Evolutionary conservation across 2,888 invertebrate species (phyloP), one percentile per base, ranked within the genome.

Genomic region (Terebella lapidaria): DNA sequence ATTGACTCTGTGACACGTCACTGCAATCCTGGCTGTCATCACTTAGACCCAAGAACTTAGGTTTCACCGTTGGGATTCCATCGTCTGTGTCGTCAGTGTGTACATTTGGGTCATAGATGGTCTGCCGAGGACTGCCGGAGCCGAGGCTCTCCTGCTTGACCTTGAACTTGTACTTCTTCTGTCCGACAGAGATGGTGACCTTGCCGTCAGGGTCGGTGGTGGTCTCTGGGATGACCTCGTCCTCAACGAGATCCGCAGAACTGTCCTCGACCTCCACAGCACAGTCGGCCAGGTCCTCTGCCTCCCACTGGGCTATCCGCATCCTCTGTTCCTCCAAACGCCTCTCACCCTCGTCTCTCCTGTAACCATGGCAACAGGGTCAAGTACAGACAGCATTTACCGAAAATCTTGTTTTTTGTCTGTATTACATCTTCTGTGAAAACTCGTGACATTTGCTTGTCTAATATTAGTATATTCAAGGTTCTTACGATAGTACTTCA

Each of bases 401-500:
- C n/a, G n/a, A n/a, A n/a, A n/a, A n/a, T n/a, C n/a, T n/a, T n/a
- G n/a, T n/a, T n/a, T n/a, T n/a, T n/a, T n/a, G n/a, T n/a, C n/a
- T n/a, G n/a, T n/a, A n/a, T n/a, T n/a, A n/a, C n/a, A n/a, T n/a
- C n/a, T n/a, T n/a, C n/a, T n/a, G n/a, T n/a, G n/a, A n/a, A n/a
- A n/a, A n/a, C n/a, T n/a, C n/a, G n/a, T n/a, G n/a, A n/a, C n/a
- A n/a, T n/a, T n/a, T n/a, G n/a, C n/a, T n/a, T n/a, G n/a, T n/a
- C n/a, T n/a, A n/a, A n/a, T n/a, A n/a, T 35, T 35, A 15, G n/a
- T n/a, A n/a, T 15, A 15, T 35, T n/a, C n/a, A 2, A 28, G 10
- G 24, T 30, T 51, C 62, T 26, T 42, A 56, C 62, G 22, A 15
- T 3, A 61, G 20, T 5, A 66, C 57, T 18, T 62, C 62, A 52